Evolutionary conservation across 2,888 invertebrate species (phyloP), one percentile per base, ranked within the genome.

Genomic region (Aphidius colemani): DNA sequence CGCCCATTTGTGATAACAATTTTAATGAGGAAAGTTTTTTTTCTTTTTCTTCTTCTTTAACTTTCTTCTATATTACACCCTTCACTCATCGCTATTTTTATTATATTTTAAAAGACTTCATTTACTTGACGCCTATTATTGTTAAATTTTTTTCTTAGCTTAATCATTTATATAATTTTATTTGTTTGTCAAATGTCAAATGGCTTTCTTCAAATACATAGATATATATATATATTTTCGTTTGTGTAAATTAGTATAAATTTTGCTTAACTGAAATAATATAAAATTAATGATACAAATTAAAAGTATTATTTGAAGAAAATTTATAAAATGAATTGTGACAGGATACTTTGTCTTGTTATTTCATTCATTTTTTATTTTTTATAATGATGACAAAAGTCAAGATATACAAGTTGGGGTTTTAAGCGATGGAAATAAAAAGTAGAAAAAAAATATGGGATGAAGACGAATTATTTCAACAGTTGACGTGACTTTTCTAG

Each of bases 401-500:
- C 30, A 30, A 5, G 30, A 5, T 30, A 13, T 44, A 8, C 18
- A 30, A 30, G 30, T 30, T 30, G 10, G 8, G 9, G 41, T 30
- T 50, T 13, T 10, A 30, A 43, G 13, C 5, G 55, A 40, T 40
- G 13, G 10, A 41, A 61, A 55, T 61, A 48, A 61, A 41, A 18
- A 18, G 40, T 30, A 30, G 5, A 30, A 30, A 30, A 30, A 30
- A 30, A 40, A 39, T 53, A 45, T 53, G 39, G 57, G 59, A 61
- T 48, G 40, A 63, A 64, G 64, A 67, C 60, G 62, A 63, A 65
- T 63, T 53, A 65, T 61, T 63, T 58, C 30, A n/a, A 10, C 43
- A 30, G 41, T 40, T 64, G 63, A 64, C 59, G 59, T 58, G 62
- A 59, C 62, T 55, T 30, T 30, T 5, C 30, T 5, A 48, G 57